Percentiles rank a stretch among this genome's conserved stretches.
Conservation (phyloP, 2,113 vertebrate genomes). For the Callocephalon fimbriatum region DNA sequence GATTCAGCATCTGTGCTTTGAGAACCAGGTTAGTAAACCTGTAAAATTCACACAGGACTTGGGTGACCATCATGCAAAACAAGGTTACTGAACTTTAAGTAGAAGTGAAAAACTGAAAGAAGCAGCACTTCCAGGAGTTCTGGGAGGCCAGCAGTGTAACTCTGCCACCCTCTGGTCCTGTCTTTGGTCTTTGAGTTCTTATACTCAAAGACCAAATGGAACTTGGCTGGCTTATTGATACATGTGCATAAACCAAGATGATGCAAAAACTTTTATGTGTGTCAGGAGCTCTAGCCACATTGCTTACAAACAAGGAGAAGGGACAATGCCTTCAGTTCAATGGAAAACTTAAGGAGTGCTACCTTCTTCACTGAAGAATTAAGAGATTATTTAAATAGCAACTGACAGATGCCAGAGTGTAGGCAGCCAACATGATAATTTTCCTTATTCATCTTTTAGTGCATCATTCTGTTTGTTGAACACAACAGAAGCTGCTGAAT, state of each 20-base stretch:
- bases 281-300: not conserved
- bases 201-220: not conserved
- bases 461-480: not conserved
- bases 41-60: not conserved
- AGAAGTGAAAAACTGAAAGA: not conserved
- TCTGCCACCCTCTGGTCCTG: not conserved
- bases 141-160: not conserved
- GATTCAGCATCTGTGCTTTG: not conserved
- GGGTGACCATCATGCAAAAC: accelerated
- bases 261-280: not conserved
- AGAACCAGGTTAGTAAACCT: not conserved
- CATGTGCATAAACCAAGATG: not conserved
- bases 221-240: not conserved
- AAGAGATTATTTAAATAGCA: not conserved
- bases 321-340: not conserved
- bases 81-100: not conserved
- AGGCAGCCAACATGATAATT: not conserved
- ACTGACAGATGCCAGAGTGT: not conserved
- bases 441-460: not conserved
- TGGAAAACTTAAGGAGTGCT: not conserved
- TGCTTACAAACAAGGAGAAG: not conserved
- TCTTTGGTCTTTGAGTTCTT: not conserved
- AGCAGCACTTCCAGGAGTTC: not conserved
- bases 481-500: not conserved
- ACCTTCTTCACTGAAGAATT: not conserved